Conservation (phyloP, 2,113 vertebrate genomes). For the Caloenas nicobarica region DNA sequence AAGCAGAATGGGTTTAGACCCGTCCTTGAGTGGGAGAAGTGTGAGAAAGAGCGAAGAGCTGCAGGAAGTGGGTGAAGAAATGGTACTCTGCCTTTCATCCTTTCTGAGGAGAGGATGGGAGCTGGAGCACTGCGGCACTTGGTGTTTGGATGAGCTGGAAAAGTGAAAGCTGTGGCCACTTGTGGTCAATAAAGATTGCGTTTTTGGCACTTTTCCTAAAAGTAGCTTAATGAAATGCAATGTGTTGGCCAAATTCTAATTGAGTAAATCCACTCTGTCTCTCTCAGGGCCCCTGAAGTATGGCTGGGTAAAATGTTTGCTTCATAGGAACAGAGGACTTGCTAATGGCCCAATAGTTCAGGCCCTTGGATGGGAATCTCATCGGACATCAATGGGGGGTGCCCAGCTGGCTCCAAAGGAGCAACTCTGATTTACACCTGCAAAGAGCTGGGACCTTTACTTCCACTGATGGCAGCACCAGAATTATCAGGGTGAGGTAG, state of each 20-base stretch:
- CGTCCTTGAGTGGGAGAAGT: not conserved
- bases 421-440: not conserved
- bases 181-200: not conserved
- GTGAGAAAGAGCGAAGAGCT: not conserved
- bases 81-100: not conserved
- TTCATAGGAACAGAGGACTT: not conserved
- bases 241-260: not conserved
- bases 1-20: not conserved
- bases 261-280: not conserved
- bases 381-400: not conserved
- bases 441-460: not conserved
- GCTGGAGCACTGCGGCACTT: not conserved
- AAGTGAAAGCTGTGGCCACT: accelerated
- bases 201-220: not conserved
- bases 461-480: not conserved
- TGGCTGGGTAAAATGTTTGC: not conserved
- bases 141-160: not conserved
- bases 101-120: not conserved
- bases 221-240: not conserved
- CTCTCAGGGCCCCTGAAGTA: not conserved
- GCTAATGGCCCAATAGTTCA: not conserved
- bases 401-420: not conserved
- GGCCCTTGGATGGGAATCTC: not conserved
- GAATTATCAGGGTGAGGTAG: not conserved
- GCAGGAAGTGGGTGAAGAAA: not conserved